Conservation (phyloP, 37 sponge, comb jelly and placozoan genomes). For the Chondrosia reniformis region DNA sequence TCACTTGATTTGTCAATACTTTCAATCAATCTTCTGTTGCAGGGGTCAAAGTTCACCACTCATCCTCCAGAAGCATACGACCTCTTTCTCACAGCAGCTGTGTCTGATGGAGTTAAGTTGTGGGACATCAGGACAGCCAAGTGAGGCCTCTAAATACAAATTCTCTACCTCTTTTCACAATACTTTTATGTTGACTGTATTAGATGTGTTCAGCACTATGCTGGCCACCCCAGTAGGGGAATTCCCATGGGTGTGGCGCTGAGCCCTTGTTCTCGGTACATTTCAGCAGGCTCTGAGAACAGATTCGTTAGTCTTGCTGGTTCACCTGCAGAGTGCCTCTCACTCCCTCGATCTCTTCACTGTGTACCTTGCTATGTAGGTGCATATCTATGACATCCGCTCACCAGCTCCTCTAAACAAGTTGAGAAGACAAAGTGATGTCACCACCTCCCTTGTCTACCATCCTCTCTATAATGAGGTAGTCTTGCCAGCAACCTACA, state of each 20-base stretch:
- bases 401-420: conserved; percentile 48
- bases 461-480: conserved; percentile 72
- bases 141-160: conserved; percentile 22
- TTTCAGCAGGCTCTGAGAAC: conserved; percentile 89
- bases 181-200: neutral
- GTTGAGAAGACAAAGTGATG: conserved; percentile 64
- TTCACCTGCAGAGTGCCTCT: neutral
- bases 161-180: neutral
- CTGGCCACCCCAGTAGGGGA: conserved; percentile 42
- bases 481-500: neutral
- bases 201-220: conserved; percentile 28
- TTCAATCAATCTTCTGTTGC: neutral
- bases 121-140: conserved; percentile 84
- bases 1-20: too few species aligned
- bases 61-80: conserved; percentile 71
- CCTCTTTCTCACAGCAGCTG: conserved; percentile 79
- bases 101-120: conserved; percentile 78
- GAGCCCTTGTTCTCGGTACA: conserved; percentile 85
- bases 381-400: conserved; percentile 79
- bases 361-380: conserved; percentile 27
- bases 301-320: conserved; percentile 45
- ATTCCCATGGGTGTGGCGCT: conserved; percentile 60
- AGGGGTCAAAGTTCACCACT: conserved; percentile 80
- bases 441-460: conserved; percentile 48
- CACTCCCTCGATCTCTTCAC: neutral